Conservation (phyloP, 2,888 invertebrate genomes). For the Acronicta leporina region DNA sequence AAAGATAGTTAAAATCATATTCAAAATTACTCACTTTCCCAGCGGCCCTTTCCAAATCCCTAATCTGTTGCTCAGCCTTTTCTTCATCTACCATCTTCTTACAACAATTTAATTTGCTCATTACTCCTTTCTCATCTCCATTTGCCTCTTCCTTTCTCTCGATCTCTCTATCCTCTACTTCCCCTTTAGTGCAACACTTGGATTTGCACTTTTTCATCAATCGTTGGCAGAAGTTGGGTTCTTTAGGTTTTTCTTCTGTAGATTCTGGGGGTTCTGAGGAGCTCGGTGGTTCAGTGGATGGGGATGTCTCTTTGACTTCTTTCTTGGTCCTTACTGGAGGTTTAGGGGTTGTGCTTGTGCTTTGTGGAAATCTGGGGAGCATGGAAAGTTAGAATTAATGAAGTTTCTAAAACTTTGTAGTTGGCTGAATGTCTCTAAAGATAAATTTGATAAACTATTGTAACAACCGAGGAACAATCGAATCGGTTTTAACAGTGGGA, state of each 20-base stretch:
- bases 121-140: slow-evolving; percentile 64
- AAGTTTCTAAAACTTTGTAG: not conserved
- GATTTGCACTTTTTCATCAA: slow-evolving; percentile 80
- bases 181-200: slow-evolving; percentile 80
- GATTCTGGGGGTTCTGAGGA: slow-evolving; percentile 48
- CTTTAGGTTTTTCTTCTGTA: slow-evolving; percentile 59
- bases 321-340: slow-evolving; percentile 78
- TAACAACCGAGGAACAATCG: too few relatives aligned
- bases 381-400: not conserved
- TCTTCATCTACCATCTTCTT: slow-evolving; percentile 80
- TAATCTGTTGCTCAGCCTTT: slow-evolving; percentile 62
- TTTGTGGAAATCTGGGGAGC: slow-evolving; percentile 80
- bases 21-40: slow-evolving; percentile 75
- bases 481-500: too few relatives aligned
- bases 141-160: slow-evolving; percentile 53
- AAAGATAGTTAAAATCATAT: not conserved
- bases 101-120: slow-evolving; percentile 78
- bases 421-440: not conserved
- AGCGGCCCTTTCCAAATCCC: slow-evolving; percentile 77
- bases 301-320: slow-evolving; percentile 65
- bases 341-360: slow-evolving; percentile 83
- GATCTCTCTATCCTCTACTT: slow-evolving; percentile 61
- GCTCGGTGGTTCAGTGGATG: slow-evolving; percentile 48
- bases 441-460: too few relatives aligned
- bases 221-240: slow-evolving; percentile 77